Evolutionary conservation across 2,888 invertebrate genomes (phyloP).

Genomic region (Dasysyrphus albostriatus): DNA sequence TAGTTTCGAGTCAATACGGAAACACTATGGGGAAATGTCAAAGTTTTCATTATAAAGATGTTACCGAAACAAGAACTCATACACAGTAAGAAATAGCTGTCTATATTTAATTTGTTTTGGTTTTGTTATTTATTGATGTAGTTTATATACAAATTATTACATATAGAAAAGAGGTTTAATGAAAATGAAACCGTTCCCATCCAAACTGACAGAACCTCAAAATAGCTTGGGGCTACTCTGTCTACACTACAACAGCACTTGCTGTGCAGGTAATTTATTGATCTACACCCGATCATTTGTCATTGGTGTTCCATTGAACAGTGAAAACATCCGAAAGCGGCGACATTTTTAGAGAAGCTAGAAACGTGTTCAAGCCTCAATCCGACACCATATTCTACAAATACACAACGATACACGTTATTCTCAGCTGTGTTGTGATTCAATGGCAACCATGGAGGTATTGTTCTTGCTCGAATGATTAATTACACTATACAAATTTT

Average conservation of each 20-base stretch:
- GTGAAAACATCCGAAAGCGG: conserved; percentile 9
- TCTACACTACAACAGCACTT: conserved; percentile 7
- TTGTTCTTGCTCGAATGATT: conserved; percentile 58
- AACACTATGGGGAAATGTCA: conserved; percentile 3
- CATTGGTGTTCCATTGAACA: not conserved
- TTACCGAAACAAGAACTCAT: not conserved
- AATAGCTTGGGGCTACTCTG: conserved; percentile 18
- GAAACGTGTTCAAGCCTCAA: conserved; percentile 26
- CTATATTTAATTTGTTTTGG: not conserved
- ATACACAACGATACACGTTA: conserved; percentile 18
- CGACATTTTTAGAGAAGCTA: conserved; percentile 27
- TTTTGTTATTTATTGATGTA: not conserved
- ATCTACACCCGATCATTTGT: conserved; percentile 30
- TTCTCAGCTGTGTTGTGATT: conserved; percentile 44
- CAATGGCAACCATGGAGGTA: conserved; percentile 58
- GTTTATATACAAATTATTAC: not conserved
- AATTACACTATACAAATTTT: not conserved
- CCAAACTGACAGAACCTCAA: not conserved
- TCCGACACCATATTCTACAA: conserved; percentile 4
- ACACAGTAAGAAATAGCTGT: not conserved
- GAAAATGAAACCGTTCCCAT: conserved; percentile 38
- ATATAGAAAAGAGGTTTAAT: conserved; percentile 13
- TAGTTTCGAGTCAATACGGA: conserved; percentile 10
- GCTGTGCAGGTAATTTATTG: conserved; percentile 17
- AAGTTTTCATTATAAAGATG: not conserved